phyloP scores from a whole-genome alignment of 92 coral and sea anemone genomes.

The Zoanthus sansibaricus region DNA sequence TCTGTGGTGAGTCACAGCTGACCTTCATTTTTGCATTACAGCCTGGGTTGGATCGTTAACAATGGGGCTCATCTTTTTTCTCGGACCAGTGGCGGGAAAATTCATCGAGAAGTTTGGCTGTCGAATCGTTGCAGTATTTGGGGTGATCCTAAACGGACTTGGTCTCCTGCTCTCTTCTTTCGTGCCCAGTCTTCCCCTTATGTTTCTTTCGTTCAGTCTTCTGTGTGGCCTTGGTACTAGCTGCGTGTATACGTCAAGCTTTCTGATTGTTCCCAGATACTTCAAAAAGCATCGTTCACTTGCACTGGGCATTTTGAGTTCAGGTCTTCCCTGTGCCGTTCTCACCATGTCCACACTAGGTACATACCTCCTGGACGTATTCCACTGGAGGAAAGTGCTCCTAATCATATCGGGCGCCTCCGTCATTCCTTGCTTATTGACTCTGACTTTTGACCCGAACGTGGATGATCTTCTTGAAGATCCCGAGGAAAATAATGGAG shows the following conservation, averaged over 20 bases:
- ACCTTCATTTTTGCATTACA: background rate
- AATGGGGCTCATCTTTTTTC: conserved; percentile 57
- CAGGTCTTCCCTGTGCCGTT: conserved; percentile 62
- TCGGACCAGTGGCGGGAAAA: conserved; percentile 68
- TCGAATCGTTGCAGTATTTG: conserved; percentile 60
- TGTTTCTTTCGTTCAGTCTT: conserved; percentile 70
- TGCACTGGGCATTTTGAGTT: conserved; percentile 58
- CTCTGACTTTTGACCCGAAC: conserved; percentile 30
- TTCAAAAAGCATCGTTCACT: conserved; percentile 60
- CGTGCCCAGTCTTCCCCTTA: conserved; percentile 54
- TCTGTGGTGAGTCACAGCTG: no score
- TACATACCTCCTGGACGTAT: conserved; percentile 47
- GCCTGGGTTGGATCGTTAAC: conserved; percentile 72
- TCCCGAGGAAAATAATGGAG: background rate
- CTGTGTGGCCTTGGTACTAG: conserved; percentile 53
- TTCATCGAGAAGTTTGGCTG: conserved; percentile 69
- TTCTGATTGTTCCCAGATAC: conserved; percentile 59
- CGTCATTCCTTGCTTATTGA: background rate
- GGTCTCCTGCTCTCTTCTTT: conserved; percentile 65
- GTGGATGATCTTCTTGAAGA: conserved; percentile 1
- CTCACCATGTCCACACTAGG: conserved; percentile 52
- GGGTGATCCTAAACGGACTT: conserved; percentile 49
- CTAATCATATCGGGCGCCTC: conserved; percentile 23
- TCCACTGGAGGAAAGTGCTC: conserved; percentile 53
- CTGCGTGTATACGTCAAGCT: conserved; percentile 54